phyloP scores from a whole-genome alignment of 2,888 invertebrate genomes.

The Apomyelois bistriatella region DNA sequence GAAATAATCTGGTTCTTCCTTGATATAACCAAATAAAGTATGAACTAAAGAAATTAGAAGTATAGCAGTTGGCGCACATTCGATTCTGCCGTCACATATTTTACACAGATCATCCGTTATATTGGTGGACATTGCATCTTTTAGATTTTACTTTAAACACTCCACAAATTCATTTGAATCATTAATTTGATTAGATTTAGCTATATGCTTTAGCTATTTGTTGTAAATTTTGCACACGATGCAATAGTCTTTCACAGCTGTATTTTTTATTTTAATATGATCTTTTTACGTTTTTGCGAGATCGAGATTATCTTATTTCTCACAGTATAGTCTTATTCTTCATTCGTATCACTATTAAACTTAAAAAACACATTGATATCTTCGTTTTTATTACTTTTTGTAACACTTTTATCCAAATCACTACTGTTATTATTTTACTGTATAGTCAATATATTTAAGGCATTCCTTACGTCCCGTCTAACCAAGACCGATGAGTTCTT shows the following conservation, averaged over 20 bases:
- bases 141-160: constrained; percentile 24
- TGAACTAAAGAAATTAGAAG: constrained; percentile 66
- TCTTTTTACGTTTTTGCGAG: too few species aligned
- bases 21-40: constrained; percentile 62
- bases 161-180: background rate
- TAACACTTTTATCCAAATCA: too few species aligned
- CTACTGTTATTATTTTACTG: background rate
- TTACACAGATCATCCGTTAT: constrained; percentile 65
- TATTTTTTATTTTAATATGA: too few species aligned
- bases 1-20: constrained; percentile 62
- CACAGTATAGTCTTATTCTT: too few species aligned
- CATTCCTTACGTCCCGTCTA: background rate
- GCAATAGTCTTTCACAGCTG: too few species aligned
- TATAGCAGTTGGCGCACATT: constrained; percentile 71
- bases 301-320: too few species aligned
- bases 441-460: background rate
- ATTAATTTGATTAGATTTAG: background rate
- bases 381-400: too few species aligned
- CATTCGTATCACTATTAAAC: too few species aligned
- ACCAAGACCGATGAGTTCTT: background rate
- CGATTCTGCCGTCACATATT: constrained; percentile 67
- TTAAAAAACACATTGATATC: too few species aligned
- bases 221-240: too few species aligned
- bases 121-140: constrained; percentile 67
- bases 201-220: too few species aligned